Base-by-base conservation (phyloP, 2,797 vertebrate genomes). In the Xenops minutus region DNA sequence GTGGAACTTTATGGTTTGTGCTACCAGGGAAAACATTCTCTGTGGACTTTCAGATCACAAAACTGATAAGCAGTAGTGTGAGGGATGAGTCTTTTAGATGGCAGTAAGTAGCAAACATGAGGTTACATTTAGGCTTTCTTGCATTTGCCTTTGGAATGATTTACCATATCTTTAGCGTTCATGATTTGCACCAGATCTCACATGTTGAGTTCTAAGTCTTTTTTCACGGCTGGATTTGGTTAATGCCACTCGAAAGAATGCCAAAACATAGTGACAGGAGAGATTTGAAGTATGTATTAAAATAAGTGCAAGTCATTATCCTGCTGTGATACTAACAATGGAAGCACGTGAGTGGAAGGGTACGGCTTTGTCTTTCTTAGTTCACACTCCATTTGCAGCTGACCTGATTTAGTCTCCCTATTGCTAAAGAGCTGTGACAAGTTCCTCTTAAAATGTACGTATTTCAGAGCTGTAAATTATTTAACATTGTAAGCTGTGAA, bases 401-500 rank as follows among this genome's bases (percentile, higher is more conserved):
- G 95, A 94, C 46, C 66, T 34, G 7, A 75, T 91, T 66, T 79
- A 95, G 80, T 94, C 63, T 95, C 66, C 22, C 58, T 88, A 1
- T 63, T 15, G 12, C 77, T 90, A 19, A 86, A 93, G 63, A 96
- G 73, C 80, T 93, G 75, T 95, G 96, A 88, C 34, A 77, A 85
- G 68, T 89, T 95, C 49, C 72, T 93, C 79, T 88, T 85, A 77
- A 97, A 96, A 94, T 94, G 68, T 92, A 76, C 85, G 15, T 96
- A 43, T 97, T 93, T 97, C 81, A 97, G 80, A 96, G 85, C 75
- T 85, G 66, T 96, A 85, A 91, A 46, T 91, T 96, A 92, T 95
- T 95, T 85, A 86, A 89, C 63, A 49, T 90, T 85, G 88, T 95
- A 97, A 97, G 90, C 97, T 98, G 97, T 98, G 98, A 98, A 98